phyloP scores from a whole-genome alignment of 2,113 vertebrate genomes.

The Picathartes gymnocephalus region DNA sequence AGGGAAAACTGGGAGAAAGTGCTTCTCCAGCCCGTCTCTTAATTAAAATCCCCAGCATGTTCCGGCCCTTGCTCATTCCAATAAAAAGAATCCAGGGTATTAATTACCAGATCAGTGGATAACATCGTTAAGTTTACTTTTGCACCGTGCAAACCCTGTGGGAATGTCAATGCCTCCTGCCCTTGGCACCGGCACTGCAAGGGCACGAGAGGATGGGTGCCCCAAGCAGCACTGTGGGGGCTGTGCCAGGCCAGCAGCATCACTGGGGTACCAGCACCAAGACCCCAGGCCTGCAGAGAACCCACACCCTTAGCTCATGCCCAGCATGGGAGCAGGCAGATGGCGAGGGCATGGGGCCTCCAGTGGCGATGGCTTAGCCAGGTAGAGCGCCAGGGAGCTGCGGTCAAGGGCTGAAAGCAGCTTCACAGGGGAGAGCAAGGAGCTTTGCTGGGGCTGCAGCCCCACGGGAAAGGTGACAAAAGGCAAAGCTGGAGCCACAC shows the following conservation, averaged over 20 bases:
- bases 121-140: background rate
- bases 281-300: background rate
- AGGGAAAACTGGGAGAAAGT: background rate
- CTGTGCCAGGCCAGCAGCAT: background rate
- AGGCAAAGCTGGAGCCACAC: background rate
- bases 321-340: rapidly evolving
- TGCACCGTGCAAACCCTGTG: rapidly evolving
- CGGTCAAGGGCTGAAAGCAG: background rate
- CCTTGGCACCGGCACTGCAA: background rate
- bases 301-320: rapidly evolving
- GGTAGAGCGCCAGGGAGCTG: rapidly evolving
- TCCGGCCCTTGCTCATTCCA: background rate
- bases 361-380: background rate
- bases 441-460: background rate
- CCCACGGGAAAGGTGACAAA: rapidly evolving
- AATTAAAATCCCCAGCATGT: background rate
- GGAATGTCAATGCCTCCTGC: constrained; percentile 5
- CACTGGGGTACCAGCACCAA: rapidly evolving
- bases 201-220: rapidly evolving
- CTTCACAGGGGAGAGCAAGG: background rate
- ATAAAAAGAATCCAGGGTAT: background rate
- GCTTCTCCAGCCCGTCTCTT: background rate
- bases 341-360: rapidly evolving
- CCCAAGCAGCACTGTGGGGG: background rate
- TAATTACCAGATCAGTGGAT: constrained; percentile 22